Conservation (phyloP, 1,140 invertebrate genomes). For the Stegodyphus dumicola region DNA sequence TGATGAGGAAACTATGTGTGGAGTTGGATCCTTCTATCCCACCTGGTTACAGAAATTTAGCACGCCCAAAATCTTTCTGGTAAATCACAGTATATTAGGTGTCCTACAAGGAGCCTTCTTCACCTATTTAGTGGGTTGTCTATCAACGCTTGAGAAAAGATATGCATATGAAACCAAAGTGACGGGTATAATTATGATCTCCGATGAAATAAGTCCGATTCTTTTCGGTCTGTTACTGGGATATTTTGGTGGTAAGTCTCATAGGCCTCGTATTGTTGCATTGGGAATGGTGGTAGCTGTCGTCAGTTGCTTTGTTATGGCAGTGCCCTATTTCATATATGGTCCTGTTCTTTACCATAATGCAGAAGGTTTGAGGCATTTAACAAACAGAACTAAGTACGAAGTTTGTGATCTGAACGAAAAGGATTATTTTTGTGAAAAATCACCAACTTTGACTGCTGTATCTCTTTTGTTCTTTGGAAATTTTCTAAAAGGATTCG, state of each 20-base stretch:
- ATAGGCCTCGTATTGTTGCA: constrained; percentile 79
- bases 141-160: constrained; percentile 83
- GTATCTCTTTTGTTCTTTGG: constrained; percentile 58
- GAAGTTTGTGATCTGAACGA: constrained; percentile 43
- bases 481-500: constrained; percentile 59
- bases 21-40: constrained; percentile 30
- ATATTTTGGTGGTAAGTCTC: constrained; percentile 77
- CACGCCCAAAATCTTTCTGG: constrained; percentile 80
- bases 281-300: constrained; percentile 78
- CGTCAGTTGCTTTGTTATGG: constrained; percentile 75
- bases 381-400: constrained; percentile 20
- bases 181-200: constrained; percentile 72
- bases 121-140: constrained; percentile 81
- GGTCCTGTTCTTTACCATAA: constrained; percentile 68
- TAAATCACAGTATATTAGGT: constrained; percentile 79
- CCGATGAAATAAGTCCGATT: constrained; percentile 63
- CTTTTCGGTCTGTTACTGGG: constrained; percentile 69
- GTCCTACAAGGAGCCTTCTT: constrained; percentile 80
- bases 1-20: constrained; percentile 38
- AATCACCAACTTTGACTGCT: constrained; percentile 45
- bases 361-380: background rate
- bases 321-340: constrained; percentile 77
- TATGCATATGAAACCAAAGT: constrained; percentile 83
- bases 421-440: constrained; percentile 40
- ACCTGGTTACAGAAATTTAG: constrained; percentile 76